Base-by-base conservation (phyloP, 2,113 vertebrate genomes). In the Amazona vittata region DNA sequence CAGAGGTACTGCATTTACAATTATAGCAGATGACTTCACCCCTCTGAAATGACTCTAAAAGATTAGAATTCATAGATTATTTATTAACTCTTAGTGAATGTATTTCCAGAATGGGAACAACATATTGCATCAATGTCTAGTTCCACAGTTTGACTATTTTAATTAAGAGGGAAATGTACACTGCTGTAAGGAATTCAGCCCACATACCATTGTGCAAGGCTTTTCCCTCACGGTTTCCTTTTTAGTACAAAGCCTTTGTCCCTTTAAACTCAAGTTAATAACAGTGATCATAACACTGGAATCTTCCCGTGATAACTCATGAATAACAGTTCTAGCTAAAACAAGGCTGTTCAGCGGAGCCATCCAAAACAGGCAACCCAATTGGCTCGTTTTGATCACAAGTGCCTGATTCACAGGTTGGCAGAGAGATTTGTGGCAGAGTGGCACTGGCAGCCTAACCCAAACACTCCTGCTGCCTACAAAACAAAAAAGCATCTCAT, bases 21-120 rank as follows among this genome's bases (percentile, higher is more conserved):
- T 97, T 96, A 96, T 71, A 95, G 93, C 86, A 92, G 97, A 97
- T 97, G 90, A 97, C 97, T 98, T 97, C 96, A 97, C 96, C 93
- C 91, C 86, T 95, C 93, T 86, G 95, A 97, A 98, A 97, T 95
- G 96, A 97, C 98, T 98, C 98, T 95, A 97, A 98, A 98, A 97
- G 96, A 98, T 98, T 98, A 97, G 96, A 91, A 95, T 94, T 97
- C 97, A 95, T 98, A 95, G 97, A 98, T 98, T 98, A 98, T 98
- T 98, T 98, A 98, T 98, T 98, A 97, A 97, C 86, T 98, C 94
- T 92, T 83, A 55, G 62, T 93, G 96, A 97, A 95, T 96, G 94
- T 96, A 97, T 98, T 97, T 97, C 97, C 93, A 97, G 97, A 97
- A 98, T 91, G 97, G 96, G 97, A 97, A 98, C 91, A 98, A 98